phyloP scores from a whole-genome alignment of 2,113 vertebrate species.

The Calyptommatus sinebrachiatus region DNA sequence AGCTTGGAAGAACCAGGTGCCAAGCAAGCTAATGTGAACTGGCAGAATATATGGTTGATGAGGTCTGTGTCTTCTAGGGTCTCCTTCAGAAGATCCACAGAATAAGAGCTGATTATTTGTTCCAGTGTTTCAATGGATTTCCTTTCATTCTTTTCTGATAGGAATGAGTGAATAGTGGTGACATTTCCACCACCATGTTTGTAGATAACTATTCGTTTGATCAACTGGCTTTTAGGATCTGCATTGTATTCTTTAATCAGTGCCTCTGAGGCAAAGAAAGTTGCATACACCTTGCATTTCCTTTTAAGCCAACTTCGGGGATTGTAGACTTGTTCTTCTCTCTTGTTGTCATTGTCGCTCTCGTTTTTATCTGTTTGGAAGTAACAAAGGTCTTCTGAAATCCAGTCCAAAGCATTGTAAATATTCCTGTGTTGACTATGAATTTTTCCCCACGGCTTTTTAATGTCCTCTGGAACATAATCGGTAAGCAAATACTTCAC shows the following conservation, averaged over 20 bases:
- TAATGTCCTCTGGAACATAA: conserved; percentile 71
- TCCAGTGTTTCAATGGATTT: conserved; percentile 56
- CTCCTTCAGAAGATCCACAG: conserved; percentile 51
- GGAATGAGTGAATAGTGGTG: conserved; percentile 72
- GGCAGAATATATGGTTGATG: conserved; percentile 70
- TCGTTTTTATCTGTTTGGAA: conserved; percentile 76
- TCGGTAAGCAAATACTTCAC: conserved; percentile 74
- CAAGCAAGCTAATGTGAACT: conserved; percentile 73
- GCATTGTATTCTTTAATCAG: fast-evolving
- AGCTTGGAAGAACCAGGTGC: conserved; percentile 58
- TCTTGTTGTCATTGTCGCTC: conserved; percentile 55
- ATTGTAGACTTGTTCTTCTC: conserved; percentile 66
- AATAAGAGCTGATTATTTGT: conserved; percentile 69
- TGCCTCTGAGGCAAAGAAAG: conserved; percentile 59
- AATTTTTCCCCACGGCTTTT: conserved; percentile 67
- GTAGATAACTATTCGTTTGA: conserved; percentile 74
- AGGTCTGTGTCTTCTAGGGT: conserved; percentile 70
- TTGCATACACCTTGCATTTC: conserved; percentile 68
- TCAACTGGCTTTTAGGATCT: conserved; percentile 22
- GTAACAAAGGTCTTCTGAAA: conserved; percentile 80
- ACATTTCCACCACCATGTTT: conserved; percentile 74
- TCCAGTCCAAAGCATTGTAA: conserved; percentile 75
- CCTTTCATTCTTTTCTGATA: conserved; percentile 63
- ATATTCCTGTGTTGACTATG: conserved; percentile 66
- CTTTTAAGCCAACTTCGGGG: conserved; percentile 72